Evolutionary conservation across 2,888 invertebrate species (phyloP).

Genomic region (Bedellia somnulentella): DNA sequence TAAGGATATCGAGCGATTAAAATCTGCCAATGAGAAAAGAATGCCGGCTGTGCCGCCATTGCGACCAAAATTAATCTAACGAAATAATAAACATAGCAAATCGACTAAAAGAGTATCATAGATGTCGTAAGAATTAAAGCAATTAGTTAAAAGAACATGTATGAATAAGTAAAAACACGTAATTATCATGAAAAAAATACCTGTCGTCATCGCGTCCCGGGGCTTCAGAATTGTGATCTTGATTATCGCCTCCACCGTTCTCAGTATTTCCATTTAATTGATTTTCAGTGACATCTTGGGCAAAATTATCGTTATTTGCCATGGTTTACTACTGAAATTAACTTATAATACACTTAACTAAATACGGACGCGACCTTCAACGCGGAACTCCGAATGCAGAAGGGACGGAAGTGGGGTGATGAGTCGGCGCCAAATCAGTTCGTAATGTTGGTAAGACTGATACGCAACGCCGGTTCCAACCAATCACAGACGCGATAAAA

Average conservation of each 20-base stretch:
- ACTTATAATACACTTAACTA: conserved; percentile 60
- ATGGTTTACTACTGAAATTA: conserved; percentile 55
- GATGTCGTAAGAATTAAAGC: too few relatives aligned
- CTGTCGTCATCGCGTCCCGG: conserved; percentile 81
- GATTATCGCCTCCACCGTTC: conserved; percentile 69
- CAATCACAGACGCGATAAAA: conserved; percentile 27
- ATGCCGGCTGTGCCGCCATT: conserved; percentile 53
- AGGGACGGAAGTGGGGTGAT: conserved; percentile 31
- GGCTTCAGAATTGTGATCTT: conserved; percentile 73
- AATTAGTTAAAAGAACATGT: too few relatives aligned
- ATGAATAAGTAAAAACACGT: too few relatives aligned
- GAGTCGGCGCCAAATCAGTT: conserved; percentile 37
- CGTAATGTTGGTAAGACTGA: conserved; percentile 24
- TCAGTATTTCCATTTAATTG: conserved; percentile 64
- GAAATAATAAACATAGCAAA: too few relatives aligned
- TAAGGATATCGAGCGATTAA: conserved; percentile 39
- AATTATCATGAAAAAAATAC: conserved; percentile 50
- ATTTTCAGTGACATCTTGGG: conserved; percentile 74
- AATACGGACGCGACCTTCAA: too few relatives aligned
- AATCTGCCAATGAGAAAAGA: conserved; percentile 27
- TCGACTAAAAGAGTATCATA: too few relatives aligned
- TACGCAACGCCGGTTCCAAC: conserved; percentile 12
- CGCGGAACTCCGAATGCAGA: conserved; percentile 56
- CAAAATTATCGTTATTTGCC: conserved; percentile 80
- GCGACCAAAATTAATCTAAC: too few relatives aligned